Evolutionary conservation across 1,140 invertebrate genomes (phyloP).

Genomic region (Hydropsyche tenuis): DNA sequence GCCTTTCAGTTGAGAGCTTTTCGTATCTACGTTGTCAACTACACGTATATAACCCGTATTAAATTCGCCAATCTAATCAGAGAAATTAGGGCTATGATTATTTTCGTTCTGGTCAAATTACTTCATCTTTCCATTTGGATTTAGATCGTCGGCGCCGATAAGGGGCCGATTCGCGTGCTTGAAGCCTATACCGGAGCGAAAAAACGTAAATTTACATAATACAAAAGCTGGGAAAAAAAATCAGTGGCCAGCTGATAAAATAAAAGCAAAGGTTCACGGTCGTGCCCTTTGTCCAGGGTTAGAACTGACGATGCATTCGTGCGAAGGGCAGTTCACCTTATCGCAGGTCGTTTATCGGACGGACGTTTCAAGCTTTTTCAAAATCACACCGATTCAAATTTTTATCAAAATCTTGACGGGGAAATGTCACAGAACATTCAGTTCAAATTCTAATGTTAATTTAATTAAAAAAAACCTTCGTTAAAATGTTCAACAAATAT

Average conservation of each 20-base stretch:
- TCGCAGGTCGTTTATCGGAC: background rate
- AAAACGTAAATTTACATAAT: background rate
- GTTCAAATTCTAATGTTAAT: too few relatives aligned
- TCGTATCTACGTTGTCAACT: too few relatives aligned
- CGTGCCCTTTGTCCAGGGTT: background rate
- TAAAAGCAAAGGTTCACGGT: slow-evolving; percentile 3
- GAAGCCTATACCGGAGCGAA: background rate
- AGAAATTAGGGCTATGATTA: background rate
- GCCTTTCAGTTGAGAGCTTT: too few relatives aligned
- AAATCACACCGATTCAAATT: background rate
- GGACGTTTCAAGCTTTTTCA: background rate
- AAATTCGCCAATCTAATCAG: too few relatives aligned
- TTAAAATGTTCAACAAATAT: too few relatives aligned
- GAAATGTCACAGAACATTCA: too few relatives aligned
- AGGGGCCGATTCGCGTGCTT: background rate
- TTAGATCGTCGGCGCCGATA: slow-evolving; percentile 6
- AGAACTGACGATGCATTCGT: background rate
- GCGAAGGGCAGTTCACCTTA: background rate
- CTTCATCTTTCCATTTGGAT: slow-evolving; percentile 14
- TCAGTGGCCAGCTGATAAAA: background rate
- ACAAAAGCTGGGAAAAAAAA: background rate
- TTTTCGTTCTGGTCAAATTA: slow-evolving; percentile 13
- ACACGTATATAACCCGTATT: too few relatives aligned
- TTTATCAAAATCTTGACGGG: background rate
- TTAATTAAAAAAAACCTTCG: too few relatives aligned